A percentile compares a stretch with the other conserved stretches of the same genome.
These are phyloP conservation scores for Echinometra lucunter DNA, from an alignment of 53 echinoderm and acorn worm species.

Conservation along the genomic window DNA sequence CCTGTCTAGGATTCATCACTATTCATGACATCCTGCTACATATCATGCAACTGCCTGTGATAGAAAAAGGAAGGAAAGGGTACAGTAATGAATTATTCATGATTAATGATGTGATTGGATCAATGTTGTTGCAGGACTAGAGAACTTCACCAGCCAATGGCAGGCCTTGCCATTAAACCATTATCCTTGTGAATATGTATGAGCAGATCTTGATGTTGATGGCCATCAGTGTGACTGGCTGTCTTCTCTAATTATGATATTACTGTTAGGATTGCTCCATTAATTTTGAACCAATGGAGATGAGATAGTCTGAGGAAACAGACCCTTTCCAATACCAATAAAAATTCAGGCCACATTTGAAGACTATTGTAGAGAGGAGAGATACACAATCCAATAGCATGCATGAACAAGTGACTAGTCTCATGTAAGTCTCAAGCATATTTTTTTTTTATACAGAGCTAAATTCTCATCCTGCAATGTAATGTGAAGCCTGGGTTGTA, in stretches of 20 bases:
- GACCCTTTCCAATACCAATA: background rate
- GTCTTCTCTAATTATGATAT: background rate
- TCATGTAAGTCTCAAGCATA: background rate
- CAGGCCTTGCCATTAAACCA: background rate
- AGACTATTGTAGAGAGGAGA: background rate
- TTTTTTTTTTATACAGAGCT: background rate
- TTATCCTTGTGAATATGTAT: slow-evolving; percentile 29
- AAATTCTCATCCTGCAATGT: background rate
- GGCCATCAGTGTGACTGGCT: background rate
- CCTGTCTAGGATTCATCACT: slow-evolving; percentile 34
- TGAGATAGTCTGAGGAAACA: background rate
- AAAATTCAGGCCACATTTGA: background rate
- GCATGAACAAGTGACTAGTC: background rate
- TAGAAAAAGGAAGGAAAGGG: background rate
- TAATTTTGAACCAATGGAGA: background rate
- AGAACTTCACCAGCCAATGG: background rate
- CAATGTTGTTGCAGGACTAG: background rate
- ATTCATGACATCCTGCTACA: slow-evolving; percentile 18
- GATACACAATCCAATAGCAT: background rate
- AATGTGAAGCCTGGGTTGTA: background rate
- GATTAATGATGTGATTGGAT: slow-evolving; percentile 35
- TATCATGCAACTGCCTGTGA: slow-evolving; percentile 5
- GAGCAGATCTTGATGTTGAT: background rate
- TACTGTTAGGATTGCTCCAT: background rate
- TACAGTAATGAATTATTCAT: slow-evolving; percentile 13